Conservation (phyloP, 2,888 invertebrate genomes). For the Megamerina dolium region DNA sequence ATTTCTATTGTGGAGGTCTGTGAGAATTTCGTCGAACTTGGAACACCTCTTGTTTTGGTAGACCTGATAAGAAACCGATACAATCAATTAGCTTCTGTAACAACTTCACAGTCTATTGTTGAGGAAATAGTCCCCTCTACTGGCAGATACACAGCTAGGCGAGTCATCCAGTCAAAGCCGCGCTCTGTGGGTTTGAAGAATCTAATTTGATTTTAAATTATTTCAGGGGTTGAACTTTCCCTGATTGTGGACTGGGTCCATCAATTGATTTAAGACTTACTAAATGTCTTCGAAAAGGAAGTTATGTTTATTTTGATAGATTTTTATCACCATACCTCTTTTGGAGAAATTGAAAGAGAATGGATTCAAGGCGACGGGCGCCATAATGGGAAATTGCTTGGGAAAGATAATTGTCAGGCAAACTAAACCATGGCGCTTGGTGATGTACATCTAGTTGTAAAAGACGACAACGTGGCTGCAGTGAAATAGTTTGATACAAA, state of each 20-base stretch:
- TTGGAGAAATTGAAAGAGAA: constrained; percentile 8
- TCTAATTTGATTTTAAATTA: too few relatives aligned
- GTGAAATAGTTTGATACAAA: constrained; percentile 16
- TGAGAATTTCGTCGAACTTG: too few relatives aligned
- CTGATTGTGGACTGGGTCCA: constrained; percentile 20
- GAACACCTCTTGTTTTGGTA: too few relatives aligned
- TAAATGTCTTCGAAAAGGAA: constrained; percentile 16
- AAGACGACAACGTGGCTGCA: constrained; percentile 11
- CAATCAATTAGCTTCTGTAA: too few relatives aligned
- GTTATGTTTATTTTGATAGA: constrained; percentile 4
- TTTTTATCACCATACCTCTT: constrained; percentile 15
- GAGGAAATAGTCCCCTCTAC: too few relatives aligned
- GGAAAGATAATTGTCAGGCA: constrained; percentile 5
- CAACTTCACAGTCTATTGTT: too few relatives aligned
- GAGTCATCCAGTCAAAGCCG: too few relatives aligned
- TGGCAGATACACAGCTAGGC: too few relatives aligned
- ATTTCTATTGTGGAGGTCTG: too few relatives aligned
- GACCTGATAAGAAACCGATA: too few relatives aligned
- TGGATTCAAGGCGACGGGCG: constrained; percentile 13
- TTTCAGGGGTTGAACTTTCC: too few relatives aligned
- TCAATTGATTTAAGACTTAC: constrained; percentile 20
- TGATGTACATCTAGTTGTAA: constrained; percentile 11
- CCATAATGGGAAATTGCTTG: constrained; percentile 13
- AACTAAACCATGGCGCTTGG: constrained; percentile 12
- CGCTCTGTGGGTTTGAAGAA: too few relatives aligned